Evolutionary conservation across 2,113 vertebrate genomes (phyloP).

Genomic region (Chlamydotis undulata): DNA sequence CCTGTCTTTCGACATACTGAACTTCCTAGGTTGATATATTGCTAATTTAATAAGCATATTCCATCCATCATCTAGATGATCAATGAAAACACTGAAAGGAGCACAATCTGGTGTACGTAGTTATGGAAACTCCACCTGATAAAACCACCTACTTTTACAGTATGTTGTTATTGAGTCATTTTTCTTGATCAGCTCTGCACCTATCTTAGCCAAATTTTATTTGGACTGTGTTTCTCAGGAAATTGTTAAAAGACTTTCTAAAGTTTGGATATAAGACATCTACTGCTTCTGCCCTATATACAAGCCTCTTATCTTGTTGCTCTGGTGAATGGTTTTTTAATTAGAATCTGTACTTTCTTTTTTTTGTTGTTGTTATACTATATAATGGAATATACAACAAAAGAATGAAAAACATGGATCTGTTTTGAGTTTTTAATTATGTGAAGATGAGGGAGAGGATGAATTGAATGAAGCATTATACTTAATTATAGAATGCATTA

Average conservation of each 20-base stretch:
- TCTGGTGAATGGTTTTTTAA: not conserved
- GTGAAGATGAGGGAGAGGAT: not conserved
- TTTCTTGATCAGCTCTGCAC: not conserved
- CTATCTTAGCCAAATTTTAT: not conserved
- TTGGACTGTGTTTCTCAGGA: not conserved
- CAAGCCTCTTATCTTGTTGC: not conserved
- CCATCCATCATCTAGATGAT: not conserved
- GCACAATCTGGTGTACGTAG: not conserved
- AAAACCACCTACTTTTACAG: not conserved
- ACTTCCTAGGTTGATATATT: not conserved
- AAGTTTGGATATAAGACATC: not conserved
- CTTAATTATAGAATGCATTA: not conserved
- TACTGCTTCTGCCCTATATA: not conserved
- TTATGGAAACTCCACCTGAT: not conserved
- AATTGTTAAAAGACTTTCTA: not conserved
- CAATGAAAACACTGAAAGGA: not conserved
- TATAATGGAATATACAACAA: not conserved
- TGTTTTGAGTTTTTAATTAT: not conserved
- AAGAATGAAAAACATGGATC: not conserved
- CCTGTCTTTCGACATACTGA: not conserved
- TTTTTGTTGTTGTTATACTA: constrained; percentile 20
- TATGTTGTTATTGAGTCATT: not conserved
- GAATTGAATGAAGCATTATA: not conserved
- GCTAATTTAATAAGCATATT: not conserved
- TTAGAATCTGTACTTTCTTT: constrained; percentile 13